Conservation (phyloP, 2,113 vertebrate species). For the Cryptomyrus ogoouensis region DNA sequence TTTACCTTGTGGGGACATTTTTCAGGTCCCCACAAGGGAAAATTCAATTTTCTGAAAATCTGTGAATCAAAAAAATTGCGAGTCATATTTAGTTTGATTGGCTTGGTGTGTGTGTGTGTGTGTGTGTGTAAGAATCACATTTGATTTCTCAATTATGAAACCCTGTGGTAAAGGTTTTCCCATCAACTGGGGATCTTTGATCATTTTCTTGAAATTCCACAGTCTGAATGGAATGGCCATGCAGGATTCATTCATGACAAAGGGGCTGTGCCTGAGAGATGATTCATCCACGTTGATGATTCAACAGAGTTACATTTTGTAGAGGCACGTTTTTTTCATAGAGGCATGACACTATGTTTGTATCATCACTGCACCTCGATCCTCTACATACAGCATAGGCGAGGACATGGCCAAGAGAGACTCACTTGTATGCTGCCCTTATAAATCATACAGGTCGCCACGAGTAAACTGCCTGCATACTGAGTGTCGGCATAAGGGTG, state of each 20-base stretch:
- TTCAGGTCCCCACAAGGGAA: not conserved
- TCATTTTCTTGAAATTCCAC: slow-evolving; percentile 30
- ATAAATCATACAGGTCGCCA: not conserved
- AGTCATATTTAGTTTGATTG: not conserved
- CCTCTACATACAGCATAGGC: not conserved
- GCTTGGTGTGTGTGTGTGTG: not conserved
- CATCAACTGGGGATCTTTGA: not conserved
- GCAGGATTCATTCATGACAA: not conserved
- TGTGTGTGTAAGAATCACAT: not conserved
- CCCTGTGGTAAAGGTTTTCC: not conserved
- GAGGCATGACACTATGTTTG: not conserved
- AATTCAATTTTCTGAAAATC: not conserved
- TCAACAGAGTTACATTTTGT: not conserved
- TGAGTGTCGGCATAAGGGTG: not conserved
- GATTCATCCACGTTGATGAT: not conserved
- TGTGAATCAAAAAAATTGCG: not conserved
- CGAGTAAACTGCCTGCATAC: not conserved
- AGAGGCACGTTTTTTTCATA: slow-evolving; percentile 9
- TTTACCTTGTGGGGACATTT: not conserved
- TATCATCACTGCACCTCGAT: not conserved
- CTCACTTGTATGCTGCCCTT: not conserved
- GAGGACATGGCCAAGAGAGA: too few species aligned
- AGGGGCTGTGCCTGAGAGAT: not conserved
- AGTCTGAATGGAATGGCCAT: not conserved
- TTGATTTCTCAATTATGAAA: not conserved